Conservation (phyloP, 2,797 vertebrate species). For the Meriones psammophilus region DNA sequence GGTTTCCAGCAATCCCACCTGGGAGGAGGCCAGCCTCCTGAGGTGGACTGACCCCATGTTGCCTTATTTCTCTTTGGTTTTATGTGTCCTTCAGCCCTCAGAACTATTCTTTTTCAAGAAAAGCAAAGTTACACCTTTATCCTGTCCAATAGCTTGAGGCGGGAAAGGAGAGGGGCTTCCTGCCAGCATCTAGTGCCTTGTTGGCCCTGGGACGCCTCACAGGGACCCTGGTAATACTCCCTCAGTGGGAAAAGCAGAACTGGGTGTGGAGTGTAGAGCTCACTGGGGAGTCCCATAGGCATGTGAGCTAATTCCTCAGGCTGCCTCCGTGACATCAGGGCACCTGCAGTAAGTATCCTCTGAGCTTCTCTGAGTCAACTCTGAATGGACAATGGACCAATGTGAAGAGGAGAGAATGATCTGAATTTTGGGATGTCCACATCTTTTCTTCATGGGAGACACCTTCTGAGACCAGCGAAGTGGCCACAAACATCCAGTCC, state of each 20-base stretch:
- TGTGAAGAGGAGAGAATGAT: background rate
- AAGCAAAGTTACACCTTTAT: slow-evolving; percentile 33
- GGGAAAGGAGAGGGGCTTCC: fast-evolving
- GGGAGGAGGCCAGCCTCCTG: background rate
- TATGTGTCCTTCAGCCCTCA: background rate
- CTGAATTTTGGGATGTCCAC: background rate
- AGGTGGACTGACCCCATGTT: background rate
- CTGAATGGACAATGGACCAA: background rate
- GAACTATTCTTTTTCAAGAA: slow-evolving; percentile 39
- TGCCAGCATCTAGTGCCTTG: slow-evolving; percentile 25
- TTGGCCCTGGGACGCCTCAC: background rate
- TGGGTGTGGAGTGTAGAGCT: background rate
- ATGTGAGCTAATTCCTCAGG: too few species aligned
- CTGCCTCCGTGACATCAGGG: fast-evolving
- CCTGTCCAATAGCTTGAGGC: background rate
- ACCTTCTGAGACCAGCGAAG: background rate
- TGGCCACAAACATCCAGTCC: fast-evolving
- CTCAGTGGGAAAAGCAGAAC: slow-evolving; percentile 18
- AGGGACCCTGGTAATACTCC: background rate
- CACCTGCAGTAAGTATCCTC: fast-evolving
- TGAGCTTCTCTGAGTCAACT: background rate
- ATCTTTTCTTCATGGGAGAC: background rate
- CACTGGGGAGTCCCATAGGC: fast-evolving
- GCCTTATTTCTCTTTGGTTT: slow-evolving; percentile 62
- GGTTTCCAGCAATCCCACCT: background rate